Conservation (phyloP, 92 coral and sea anemone genomes). For the Porites lobata region DNA sequence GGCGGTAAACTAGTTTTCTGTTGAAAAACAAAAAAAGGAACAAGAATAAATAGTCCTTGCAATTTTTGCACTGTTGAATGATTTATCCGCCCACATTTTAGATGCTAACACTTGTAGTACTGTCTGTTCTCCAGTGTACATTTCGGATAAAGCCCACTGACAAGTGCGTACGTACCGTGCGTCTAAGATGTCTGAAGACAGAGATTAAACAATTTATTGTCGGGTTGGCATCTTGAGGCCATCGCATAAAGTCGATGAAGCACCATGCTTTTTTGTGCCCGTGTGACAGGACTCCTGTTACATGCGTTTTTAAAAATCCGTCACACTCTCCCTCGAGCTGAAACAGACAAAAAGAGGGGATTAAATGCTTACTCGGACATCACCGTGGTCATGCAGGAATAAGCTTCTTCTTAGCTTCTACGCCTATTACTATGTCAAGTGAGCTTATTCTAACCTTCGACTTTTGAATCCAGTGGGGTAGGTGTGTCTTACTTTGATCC, state of each 20-base stretch:
- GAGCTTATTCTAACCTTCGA: slow-evolving; percentile 19
- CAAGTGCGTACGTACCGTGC: neutral
- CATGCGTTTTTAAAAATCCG: slow-evolving; percentile 63
- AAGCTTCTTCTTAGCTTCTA: too few relatives aligned
- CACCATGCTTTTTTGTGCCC: slow-evolving; percentile 67
- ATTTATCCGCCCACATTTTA: too few relatives aligned
- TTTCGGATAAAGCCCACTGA: too few relatives aligned
- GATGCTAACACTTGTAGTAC: too few relatives aligned
- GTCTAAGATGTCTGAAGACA: neutral
- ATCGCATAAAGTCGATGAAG: slow-evolving; percentile 55
- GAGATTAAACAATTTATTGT: slow-evolving; percentile 41
- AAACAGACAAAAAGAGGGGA: neutral
- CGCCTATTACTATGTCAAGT: too few relatives aligned
- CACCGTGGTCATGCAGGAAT: too few relatives aligned
- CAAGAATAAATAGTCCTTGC: too few relatives aligned
- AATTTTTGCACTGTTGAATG: too few relatives aligned
- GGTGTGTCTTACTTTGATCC: slow-evolving; percentile 57
- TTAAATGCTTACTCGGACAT: too few relatives aligned
- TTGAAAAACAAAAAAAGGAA: too few relatives aligned
- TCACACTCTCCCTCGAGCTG: slow-evolving; percentile 54
- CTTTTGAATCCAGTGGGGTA: slow-evolving; percentile 50
- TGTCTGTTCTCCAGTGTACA: too few relatives aligned
- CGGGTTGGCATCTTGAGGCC: slow-evolving; percentile 70
- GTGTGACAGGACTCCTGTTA: slow-evolving; percentile 70
- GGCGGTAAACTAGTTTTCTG: too few relatives aligned